phyloP scores from a whole-genome alignment of 2,888 invertebrate genomes.

The Zele albiditarsus region DNA sequence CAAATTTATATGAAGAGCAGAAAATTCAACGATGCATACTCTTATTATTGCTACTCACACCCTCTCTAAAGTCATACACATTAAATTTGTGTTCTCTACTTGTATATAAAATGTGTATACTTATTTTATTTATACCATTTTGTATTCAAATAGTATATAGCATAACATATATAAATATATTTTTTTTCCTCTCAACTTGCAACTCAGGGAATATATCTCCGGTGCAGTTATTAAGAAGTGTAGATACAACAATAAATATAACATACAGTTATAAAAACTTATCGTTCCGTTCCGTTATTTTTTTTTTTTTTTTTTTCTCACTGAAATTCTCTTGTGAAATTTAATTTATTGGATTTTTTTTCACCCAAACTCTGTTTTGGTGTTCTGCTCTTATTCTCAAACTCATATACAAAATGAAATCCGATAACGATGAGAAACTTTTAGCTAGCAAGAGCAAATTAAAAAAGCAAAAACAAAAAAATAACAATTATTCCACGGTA shows the following conservation, averaged over 20 bases:
- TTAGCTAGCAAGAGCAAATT: background rate
- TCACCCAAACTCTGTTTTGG: background rate
- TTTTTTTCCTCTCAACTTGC: too few relatives aligned
- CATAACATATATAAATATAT: too few relatives aligned
- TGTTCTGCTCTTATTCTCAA: background rate
- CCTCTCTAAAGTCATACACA: too few relatives aligned
- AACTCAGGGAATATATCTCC: background rate
- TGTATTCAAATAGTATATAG: too few relatives aligned
- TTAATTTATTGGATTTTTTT: background rate
- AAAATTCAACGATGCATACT: too few relatives aligned
- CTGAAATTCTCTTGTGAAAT: background rate
- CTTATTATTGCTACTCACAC: too few relatives aligned
- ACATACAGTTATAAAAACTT: background rate
- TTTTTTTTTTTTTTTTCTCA: background rate
- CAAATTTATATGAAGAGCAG: too few relatives aligned
- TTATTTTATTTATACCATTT: too few relatives aligned
- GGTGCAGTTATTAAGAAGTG: background rate
- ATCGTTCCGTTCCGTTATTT: background rate
- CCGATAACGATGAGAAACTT: slow-evolving; percentile 19
- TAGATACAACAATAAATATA: background rate
- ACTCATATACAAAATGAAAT: slow-evolving; percentile 10
- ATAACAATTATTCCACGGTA: background rate
- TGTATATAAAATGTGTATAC: too few relatives aligned
- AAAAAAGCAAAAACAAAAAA: slow-evolving; percentile 20
- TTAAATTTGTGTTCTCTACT: too few relatives aligned